Evolutionary conservation across 1,140 invertebrate species (phyloP), one percentile per base, ranked within the genome.

Genomic region (Drosophila simulans): DNA sequence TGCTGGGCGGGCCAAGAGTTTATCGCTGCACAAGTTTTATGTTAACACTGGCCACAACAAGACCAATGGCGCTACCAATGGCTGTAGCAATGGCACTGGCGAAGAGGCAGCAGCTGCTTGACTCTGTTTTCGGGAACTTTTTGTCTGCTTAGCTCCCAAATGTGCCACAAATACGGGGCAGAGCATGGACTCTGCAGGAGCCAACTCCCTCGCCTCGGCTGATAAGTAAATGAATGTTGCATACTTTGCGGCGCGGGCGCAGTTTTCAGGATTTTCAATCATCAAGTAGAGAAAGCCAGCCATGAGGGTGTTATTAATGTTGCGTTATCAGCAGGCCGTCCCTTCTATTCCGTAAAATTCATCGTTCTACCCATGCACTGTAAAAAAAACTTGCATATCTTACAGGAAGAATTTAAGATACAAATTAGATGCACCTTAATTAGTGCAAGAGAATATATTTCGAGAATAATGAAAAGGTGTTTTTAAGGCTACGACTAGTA

Each of bases 281-380:
- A 86, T 78, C 60, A 74, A 71, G 52, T 58, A 43, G 42, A 39
- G 64, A 40, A 34, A 57, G 49, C 31, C 39, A 52, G 49, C 60
- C 78, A 64, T 66, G 60, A 46, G 75, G 66, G 77, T 77, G 78
- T 85, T 85, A 88, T 86, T 82, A 85, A 86, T 85, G 82, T 65
- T 72, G 62, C 64, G 69, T 82, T 85, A 88, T 85, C 82, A 88
- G 74, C 46, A 37, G 80, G 49, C 31, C 48, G 40, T 20, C 42
- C 56, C 70, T 56, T 22, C 40, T 17, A 46, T 55, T 20, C 45
- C 35, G 22, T 17, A 22, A 31, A 62, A 62, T 43, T 17, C 63
- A 63, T 34, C 43, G 42, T 34, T 11, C 4, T 13, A 13, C 27
- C 25, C 7, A 42, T 49, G 39, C 49, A 65, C 54, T 42, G 11